Base-by-base conservation (phyloP, 2,797 vertebrate genomes). In the Delichon dasypus region DNA sequence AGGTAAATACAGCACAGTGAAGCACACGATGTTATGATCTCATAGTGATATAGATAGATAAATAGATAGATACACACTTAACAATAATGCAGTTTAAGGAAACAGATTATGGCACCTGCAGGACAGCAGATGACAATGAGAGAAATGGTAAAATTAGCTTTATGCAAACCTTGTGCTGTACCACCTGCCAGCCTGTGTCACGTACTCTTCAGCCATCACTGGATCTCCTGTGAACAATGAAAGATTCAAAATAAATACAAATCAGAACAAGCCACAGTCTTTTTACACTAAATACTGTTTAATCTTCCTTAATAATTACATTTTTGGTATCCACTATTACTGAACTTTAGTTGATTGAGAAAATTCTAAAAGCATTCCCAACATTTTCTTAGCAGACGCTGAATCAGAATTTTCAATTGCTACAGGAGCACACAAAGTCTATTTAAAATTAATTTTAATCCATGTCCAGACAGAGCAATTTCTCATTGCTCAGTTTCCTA, bases 361-460 rank as follows among this genome's bases (percentile, higher is more conserved):
- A 81, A 86, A 42, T 85, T 85, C 62, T 61, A 78, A 88, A 94
- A 94, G 77, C 32, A 87, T 73, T 85, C 76, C 71, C 64, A 90
- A 53, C 25, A 79, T 78, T 82, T 91, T 72, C 91, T 89, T 88
- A 95, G 70, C 62, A 88, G 89, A 71, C 57, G 77, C 21, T 64
- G 75, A 94, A 94, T 93, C 38, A 89, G 79, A 80, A 95, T 91
- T 95, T 93, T 94, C 76, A 79, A 23, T 51, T 83, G 30, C 32
- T 65, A 50, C 13, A 51, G 22, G 45, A 54, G 32, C 48, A 78
- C 72, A 78, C n/a, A 94, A 83, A 81, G 50, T 75, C 42, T 90
- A 71, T 90, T 94, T 92, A 86, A 94, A 95, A 94, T 89, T 60
- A 89, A 94, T 92, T 95, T 96, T 27, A 92, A 58, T 65, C 44